Percentiles rank a stretch among this genome's conserved stretches.
Evolutionary conservation across 1,140 invertebrate species (phyloP).

Genomic region (Drosophila ananassae): DNA sequence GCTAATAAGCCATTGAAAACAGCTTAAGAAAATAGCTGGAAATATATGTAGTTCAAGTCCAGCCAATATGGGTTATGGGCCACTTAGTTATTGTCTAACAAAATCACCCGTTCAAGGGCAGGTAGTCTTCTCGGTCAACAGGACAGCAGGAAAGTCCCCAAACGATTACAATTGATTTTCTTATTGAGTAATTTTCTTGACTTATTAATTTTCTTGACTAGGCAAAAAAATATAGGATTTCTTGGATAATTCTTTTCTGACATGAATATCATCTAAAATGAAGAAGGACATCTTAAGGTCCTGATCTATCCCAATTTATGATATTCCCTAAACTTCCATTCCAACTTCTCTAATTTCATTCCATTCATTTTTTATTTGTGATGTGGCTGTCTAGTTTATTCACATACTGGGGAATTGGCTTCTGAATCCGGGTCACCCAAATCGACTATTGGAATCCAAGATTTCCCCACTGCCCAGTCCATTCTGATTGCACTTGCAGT

Average conservation of each 20-base stretch:
- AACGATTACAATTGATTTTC: constrained; percentile 38
- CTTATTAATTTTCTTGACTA: background rate
- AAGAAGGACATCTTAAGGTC: too few species aligned
- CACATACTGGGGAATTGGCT: constrained; percentile 27
- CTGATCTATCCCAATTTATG: too few species aligned
- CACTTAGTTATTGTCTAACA: constrained; percentile 28
- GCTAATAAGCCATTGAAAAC: constrained; percentile 40
- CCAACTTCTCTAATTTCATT: background rate
- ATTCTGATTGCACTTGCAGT: constrained; percentile 72
- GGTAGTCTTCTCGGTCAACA: background rate
- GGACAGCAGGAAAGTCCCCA: background rate
- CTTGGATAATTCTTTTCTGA: background rate
- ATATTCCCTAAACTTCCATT: too few species aligned
- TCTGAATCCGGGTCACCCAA: constrained; percentile 34
- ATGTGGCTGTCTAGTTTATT: constrained; percentile 27
- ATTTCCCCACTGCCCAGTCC: constrained; percentile 54
- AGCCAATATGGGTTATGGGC: constrained; percentile 35
- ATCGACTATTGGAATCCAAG: constrained; percentile 53
- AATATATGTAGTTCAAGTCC: constrained; percentile 48
- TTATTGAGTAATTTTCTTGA: background rate
- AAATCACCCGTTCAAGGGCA: constrained; percentile 35
- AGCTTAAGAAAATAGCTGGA: constrained; percentile 48
- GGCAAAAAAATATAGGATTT: background rate
- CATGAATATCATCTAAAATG: too few species aligned
- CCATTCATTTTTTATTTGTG: constrained; percentile 6